A percentile compares a stretch with the other conserved stretches of the same genome.
Conservation (phyloP, 2,113 vertebrate genomes). For the Struthidea cinerea region DNA sequence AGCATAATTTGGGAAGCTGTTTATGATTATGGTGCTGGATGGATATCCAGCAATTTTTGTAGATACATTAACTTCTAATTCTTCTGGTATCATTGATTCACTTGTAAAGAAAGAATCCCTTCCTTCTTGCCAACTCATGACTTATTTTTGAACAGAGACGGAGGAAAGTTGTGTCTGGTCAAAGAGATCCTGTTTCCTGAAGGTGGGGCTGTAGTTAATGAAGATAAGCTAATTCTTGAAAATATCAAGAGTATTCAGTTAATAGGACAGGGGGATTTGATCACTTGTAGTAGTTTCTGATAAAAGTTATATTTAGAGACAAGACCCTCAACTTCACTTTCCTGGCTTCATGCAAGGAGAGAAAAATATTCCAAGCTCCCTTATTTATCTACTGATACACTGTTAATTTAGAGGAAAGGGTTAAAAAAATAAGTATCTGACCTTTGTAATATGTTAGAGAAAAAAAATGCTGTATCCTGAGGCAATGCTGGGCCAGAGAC, state of each 20-base stretch:
- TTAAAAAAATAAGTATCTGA: conserved; percentile 43
- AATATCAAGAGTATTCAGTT: neutral
- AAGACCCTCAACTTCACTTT: neutral
- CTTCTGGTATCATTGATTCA: neutral
- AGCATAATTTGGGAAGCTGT: neutral
- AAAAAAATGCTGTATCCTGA: conserved; percentile 15
- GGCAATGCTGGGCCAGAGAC: conserved; percentile 18
- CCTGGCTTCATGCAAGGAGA: neutral
- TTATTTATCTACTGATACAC: neutral
- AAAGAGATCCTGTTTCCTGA: neutral
- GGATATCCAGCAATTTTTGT: neutral
- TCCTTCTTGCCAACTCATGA: neutral
- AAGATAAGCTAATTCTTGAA: neutral
- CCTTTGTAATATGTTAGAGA: neutral
- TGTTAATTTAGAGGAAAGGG: conserved; percentile 33
- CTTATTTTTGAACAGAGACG: neutral
- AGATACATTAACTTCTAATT: neutral
- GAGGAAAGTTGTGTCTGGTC: neutral
- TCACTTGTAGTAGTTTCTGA: neutral
- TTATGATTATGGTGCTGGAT: neutral
- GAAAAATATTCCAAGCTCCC: neutral
- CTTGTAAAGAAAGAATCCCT: neutral
- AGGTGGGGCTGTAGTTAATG: neutral
- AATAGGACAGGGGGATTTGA: neutral
- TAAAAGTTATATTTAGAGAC: neutral